Conservation (phyloP, 2,888 invertebrate species). For the Calameuta filiformis region DNA sequence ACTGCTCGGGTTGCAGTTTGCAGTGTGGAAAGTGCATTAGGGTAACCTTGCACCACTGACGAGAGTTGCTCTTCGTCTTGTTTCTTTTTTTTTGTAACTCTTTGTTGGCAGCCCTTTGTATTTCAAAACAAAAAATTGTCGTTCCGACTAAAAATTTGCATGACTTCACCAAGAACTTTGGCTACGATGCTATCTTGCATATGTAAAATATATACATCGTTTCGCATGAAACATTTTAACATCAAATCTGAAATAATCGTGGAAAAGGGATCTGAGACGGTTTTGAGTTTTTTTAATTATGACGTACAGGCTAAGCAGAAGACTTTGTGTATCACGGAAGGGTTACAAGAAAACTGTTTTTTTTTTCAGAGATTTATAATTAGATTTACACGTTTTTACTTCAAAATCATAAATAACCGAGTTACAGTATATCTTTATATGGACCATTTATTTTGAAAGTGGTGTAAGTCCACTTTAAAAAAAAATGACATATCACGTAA, state of each 20-base stretch:
- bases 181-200: not conserved
- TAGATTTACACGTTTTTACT: not conserved
- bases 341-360: no score
- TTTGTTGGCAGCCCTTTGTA: not conserved
- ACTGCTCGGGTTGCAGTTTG: not conserved
- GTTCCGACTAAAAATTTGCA: not conserved
- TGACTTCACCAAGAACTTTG: not conserved
- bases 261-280: not conserved
- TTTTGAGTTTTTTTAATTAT: not conserved
- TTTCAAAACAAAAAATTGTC: not conserved
- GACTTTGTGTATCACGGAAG: not conserved
- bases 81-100: not conserved
- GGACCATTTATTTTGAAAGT: no score
- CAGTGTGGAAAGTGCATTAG: not conserved
- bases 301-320: not conserved
- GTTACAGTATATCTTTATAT: not conserved
- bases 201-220: not conserved
- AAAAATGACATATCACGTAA: no score
- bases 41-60: not conserved
- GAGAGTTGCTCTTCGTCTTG: not conserved
- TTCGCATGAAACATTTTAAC: not conserved
- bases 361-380: not conserved
- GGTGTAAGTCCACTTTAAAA: no score
- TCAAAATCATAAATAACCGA: not conserved
- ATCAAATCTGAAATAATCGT: not conserved